Evolutionary conservation across 1,140 invertebrate genomes (phyloP).

Genomic region (Wiebesia pumilae): DNA sequence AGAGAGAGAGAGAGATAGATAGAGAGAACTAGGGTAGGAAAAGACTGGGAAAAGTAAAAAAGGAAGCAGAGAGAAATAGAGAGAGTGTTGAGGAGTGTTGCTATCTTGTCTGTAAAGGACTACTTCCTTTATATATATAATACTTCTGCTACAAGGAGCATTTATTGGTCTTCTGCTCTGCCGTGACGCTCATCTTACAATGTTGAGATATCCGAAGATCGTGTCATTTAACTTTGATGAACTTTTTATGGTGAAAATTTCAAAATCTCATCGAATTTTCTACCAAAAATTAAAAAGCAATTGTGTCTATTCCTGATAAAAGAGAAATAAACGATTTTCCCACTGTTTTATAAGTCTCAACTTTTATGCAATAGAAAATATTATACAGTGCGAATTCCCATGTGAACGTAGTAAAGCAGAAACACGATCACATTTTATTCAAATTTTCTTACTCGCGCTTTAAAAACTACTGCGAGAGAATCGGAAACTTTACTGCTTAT

Average conservation of each 20-base stretch:
- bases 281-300: background rate
- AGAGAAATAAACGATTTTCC: background rate
- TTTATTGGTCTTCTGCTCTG: background rate
- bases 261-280: background rate
- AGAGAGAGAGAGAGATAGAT: background rate
- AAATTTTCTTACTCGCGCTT: background rate
- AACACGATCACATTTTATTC: background rate
- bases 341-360: background rate
- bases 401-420: background rate
- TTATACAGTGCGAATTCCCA: background rate
- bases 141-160: background rate
- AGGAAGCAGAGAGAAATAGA: background rate
- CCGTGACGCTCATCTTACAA: background rate
- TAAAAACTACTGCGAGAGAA: background rate
- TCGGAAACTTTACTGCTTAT: background rate
- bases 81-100: background rate
- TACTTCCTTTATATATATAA: background rate
- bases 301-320: background rate
- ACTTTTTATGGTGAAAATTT: background rate
- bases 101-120: background rate
- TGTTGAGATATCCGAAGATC: background rate
- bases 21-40: background rate
- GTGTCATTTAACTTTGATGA: background rate
- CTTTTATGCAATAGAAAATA: background rate
- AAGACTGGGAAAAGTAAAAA: background rate